These are phyloP conservation scores for Nephrotoma flavescens DNA, from an alignment of 2,888 invertebrate genomes.

Conservation along the genomic window DNA sequence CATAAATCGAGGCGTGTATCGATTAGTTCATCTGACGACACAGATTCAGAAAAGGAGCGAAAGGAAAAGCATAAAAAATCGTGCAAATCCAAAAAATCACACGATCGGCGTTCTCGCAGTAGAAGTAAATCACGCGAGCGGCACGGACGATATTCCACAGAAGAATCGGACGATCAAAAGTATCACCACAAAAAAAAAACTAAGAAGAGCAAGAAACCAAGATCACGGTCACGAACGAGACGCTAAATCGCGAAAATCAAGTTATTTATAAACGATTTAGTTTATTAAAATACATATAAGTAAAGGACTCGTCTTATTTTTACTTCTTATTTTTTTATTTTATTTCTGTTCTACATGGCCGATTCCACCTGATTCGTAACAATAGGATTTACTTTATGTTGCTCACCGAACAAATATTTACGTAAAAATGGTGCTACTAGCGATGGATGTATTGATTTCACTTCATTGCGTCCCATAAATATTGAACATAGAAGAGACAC, in stretches of 20 bases:
- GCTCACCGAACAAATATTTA: conserved; percentile 17
- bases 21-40: not conserved
- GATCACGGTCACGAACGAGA: conserved; percentile 21
- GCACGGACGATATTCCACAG: conserved; percentile 15
- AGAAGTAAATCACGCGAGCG: conserved; percentile 20
- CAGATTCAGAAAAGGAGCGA: not conserved
- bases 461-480: conserved; percentile 34
- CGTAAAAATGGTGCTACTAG: conserved; percentile 52
- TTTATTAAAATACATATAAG: not conserved
- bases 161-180: conserved; percentile 13
- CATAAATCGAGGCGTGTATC: not conserved
- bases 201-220: conserved; percentile 27
- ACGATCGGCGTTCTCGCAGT: conserved; percentile 13
- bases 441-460: conserved; percentile 38
- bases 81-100: conserved; percentile 6
- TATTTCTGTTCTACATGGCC: not conserved
- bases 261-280: not conserved
- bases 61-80: not conserved
- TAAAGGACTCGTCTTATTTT: not conserved
- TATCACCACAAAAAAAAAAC: conserved; percentile 25
- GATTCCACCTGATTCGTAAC: not conserved
- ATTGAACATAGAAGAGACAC: conserved; percentile 26
- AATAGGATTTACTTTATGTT: not conserved
- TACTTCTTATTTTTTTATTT: not conserved
- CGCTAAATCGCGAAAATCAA: not conserved